Conservation (phyloP, 2,888 invertebrate genomes). For the Philhelius pedissequus region DNA sequence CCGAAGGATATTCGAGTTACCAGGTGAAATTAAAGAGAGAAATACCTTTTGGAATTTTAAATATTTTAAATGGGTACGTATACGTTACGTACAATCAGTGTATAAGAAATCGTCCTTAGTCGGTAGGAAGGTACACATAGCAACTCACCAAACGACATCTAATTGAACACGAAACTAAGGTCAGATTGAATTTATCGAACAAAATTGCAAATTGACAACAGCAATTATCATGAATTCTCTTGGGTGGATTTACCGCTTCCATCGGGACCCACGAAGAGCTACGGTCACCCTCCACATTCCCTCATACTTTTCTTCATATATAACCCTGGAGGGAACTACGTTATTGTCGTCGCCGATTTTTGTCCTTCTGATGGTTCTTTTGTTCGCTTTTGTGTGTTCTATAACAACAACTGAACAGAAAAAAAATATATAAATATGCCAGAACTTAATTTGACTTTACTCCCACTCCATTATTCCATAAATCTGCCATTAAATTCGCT, state of each 20-base stretch:
- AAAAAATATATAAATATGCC: constrained; percentile 16
- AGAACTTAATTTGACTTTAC: constrained; percentile 47
- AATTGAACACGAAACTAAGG: constrained; percentile 66
- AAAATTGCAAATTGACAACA: constrained; percentile 69
- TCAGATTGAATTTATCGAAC: constrained; percentile 68
- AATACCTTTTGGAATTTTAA: constrained; percentile 57
- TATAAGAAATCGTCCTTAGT: neutral
- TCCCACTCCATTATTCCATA: constrained; percentile 8
- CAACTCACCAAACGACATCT: constrained; percentile 51
- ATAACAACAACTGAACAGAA: neutral
- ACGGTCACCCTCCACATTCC: neutral
- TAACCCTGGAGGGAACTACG: neutral
- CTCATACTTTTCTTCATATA: neutral
- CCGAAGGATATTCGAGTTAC: constrained; percentile 19
- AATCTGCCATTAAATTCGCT: constrained; percentile 67
- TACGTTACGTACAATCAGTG: no score
- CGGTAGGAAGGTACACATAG: neutral
- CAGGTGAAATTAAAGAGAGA: constrained; percentile 37
- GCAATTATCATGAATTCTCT: constrained; percentile 67
- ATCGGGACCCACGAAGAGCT: neutral
- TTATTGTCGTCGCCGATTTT: neutral
- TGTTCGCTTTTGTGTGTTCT: constrained; percentile 1
- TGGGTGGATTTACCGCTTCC: constrained; percentile 7
- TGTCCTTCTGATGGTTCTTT: neutral
- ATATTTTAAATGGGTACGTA: constrained; percentile 50